Conservation (phyloP, 2,797 vertebrate species). For the Tragelaphus eurycerus region DNA sequence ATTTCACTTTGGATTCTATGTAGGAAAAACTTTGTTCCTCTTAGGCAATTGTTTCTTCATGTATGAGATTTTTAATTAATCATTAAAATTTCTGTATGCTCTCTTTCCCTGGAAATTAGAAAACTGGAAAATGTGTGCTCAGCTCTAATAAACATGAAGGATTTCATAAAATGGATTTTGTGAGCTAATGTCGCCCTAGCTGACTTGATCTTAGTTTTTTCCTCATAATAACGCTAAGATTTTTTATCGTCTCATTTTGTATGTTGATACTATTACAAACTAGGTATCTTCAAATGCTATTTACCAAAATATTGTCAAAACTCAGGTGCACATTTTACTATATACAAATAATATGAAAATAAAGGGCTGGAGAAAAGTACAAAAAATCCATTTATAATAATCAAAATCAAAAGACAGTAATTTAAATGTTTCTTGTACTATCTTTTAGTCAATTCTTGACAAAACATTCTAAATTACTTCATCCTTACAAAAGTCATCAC, state of each 20-base stretch:
- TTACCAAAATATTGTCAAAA: conserved; percentile 9
- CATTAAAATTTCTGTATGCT: neutral
- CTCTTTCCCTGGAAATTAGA: neutral
- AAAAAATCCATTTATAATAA: neutral
- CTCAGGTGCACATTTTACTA: neutral
- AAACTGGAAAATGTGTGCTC: neutral
- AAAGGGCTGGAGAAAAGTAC: neutral
- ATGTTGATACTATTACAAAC: neutral
- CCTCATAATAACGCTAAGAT: neutral
- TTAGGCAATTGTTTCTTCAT: neutral
- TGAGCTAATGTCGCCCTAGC: neutral
- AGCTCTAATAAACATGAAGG: neutral
- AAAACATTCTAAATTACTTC: neutral
- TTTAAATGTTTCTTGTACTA: neutral
- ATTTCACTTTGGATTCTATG: neutral
- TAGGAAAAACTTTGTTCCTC: neutral
- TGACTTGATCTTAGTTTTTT: neutral
- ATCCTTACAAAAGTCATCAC: neutral
- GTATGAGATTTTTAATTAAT: neutral
- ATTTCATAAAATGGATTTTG: neutral
- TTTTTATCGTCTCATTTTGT: neutral
- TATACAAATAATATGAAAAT: neutral
- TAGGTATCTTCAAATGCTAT: neutral
- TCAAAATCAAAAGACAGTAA: neutral
- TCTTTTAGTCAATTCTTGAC: neutral